Evolutionary conservation across 2,797 vertebrate species (phyloP), one percentile per base, ranked within the genome.

Genomic region (Microcaecilia unicolor): DNA sequence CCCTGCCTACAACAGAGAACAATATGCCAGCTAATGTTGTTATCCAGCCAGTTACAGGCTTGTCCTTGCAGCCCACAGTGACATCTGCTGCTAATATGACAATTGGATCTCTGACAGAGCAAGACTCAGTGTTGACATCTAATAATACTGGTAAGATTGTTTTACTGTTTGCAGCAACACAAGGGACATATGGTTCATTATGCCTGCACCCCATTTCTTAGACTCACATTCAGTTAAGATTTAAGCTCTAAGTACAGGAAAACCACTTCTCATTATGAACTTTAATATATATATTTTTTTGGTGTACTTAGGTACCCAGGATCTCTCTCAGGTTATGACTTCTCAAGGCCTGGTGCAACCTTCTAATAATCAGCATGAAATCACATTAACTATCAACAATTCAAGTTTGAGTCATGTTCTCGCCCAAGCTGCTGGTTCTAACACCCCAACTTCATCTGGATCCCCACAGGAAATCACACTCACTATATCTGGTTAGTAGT

Each of bases 311-410:
- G 93, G 86, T 47, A 66, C 88, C 9, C 93, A 94, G 35, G 91
- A 96, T 45, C 76, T 99, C n/a, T 80, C 85, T 32, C 92, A 94
- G 15, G 90, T 93, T 36, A 88, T 98, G 70, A 71, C 83, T 6
- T 78, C 75, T 2, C 81, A 86, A 31, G 85, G 86, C 31, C 68
- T 97, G 32, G 86, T 92, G 16, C 54, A 87, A 2, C 71, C 81
- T 18, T 70, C 85, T 7, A 64, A 51, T 20, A 67, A 72, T 13
- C 79, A 88, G 7, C 90, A 93, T 24, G 96, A 98, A 70, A 97
- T 99, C 67, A 98, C 93, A 0, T 55, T 98, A 58, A 98, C 96
- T 32, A 97, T 99, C 65, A 97, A 97, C 82, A 98, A 97, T 64
- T 87, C 91, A 28, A 95, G 85, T 43, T 73, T 96, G 55, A 88